Percentiles rank a stretch among this genome's conserved stretches.
These are phyloP conservation scores for Drosophila subsilvestris DNA, from an alignment of 2,888 invertebrate species.

Conservation along the genomic window DNA sequence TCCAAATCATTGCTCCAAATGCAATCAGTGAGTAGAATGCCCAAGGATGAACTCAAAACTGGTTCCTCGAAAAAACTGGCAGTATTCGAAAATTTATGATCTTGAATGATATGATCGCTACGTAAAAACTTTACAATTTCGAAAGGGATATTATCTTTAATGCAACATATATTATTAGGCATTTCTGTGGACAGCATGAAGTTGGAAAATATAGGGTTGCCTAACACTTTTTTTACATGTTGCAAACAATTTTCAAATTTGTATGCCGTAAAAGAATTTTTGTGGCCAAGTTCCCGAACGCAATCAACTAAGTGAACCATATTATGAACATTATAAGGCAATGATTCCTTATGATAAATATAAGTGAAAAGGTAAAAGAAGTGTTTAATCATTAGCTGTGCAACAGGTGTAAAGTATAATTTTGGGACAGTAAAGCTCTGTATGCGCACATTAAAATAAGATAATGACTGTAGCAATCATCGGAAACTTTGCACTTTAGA, in stretches of 20 bases:
- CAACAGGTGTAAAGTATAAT: neutral
- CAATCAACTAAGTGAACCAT: neutral
- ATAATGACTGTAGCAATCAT: slow-evolving; percentile 1
- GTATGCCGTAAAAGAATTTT: slow-evolving; percentile 2
- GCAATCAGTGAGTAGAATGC: too few species aligned
- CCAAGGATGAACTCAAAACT: too few species aligned
- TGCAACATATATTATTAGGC: too few species aligned
- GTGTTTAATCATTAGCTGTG: neutral
- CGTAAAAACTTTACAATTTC: too few species aligned
- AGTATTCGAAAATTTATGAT: too few species aligned
- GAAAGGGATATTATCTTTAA: too few species aligned
- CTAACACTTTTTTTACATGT: neutral
- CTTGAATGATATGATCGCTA: too few species aligned
- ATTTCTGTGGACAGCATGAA: too few species aligned
- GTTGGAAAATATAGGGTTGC: too few species aligned
- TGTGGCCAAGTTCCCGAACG: neutral
- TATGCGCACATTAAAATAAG: neutral
- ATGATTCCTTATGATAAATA: neutral
- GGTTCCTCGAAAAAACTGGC: too few species aligned
- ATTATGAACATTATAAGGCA: slow-evolving; percentile 8
- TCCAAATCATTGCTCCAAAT: too few species aligned
- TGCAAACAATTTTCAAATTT: slow-evolving; percentile 14
- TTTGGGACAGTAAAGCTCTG: neutral
- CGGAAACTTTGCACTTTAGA: neutral
- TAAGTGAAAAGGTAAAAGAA: neutral